phyloP scores from a whole-genome alignment of 1,140 invertebrate species.

The Proctacanthus coquilletti region DNA sequence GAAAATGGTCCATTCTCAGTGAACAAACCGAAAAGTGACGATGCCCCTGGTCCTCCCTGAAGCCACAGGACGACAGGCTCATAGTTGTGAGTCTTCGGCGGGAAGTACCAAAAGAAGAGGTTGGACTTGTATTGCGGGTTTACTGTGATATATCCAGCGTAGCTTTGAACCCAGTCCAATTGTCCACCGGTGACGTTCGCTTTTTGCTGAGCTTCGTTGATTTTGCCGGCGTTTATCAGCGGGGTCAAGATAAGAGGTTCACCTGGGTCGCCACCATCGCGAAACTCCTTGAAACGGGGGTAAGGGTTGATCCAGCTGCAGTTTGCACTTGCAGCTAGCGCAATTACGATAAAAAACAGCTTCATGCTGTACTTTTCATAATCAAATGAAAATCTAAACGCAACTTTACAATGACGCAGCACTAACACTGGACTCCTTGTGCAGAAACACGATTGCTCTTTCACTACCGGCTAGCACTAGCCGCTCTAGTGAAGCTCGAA shows the following conservation, averaged over 20 bases:
- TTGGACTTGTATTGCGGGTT: conserved; percentile 63
- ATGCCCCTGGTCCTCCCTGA: conserved; percentile 67
- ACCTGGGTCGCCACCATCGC: conserved; percentile 21
- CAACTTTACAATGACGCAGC: no score
- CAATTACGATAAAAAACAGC: no score
- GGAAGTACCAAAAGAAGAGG: conserved; percentile 83
- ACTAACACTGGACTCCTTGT: no score
- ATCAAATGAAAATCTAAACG: no score
- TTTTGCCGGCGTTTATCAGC: conserved; percentile 10
- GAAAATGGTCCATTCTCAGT: conserved; percentile 64
- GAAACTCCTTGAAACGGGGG: conserved; percentile 15
- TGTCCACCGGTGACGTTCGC: conserved; percentile 14
- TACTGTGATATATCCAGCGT: conserved; percentile 53
- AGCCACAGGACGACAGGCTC: conserved; percentile 72
- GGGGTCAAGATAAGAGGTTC: conserved; percentile 19
- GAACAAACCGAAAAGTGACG: conserved; percentile 67
- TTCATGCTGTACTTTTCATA: no score
- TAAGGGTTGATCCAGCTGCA: conserved; percentile 28
- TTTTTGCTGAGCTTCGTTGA: conserved; percentile 11
- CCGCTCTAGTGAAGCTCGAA: no score
- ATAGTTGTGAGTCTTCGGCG: conserved; percentile 31
- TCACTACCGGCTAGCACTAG: no score
- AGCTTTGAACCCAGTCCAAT: conserved; percentile 22
- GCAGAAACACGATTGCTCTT: no score
- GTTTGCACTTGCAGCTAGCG: no score